A percentile compares a stretch with the other conserved stretches of the same genome.
phyloP scores from a whole-genome alignment of 2,113 vertebrate genomes.

The Neoarius graeffei region DNA sequence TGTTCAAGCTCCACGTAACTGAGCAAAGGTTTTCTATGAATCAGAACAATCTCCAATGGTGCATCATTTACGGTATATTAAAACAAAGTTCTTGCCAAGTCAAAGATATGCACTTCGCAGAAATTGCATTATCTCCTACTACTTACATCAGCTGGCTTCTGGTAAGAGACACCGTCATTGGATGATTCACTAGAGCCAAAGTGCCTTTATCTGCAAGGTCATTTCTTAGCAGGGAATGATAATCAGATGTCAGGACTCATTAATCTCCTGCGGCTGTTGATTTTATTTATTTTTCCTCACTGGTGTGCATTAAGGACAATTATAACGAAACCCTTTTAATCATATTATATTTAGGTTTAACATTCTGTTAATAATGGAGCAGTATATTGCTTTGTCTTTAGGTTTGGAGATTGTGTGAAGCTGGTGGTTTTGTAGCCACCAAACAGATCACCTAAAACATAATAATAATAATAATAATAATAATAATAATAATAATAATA shows the following conservation, averaged over 20 bases:
- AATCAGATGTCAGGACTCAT: constrained; percentile 25
- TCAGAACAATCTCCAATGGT: constrained; percentile 20
- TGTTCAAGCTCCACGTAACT: background rate
- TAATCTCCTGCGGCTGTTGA: background rate
- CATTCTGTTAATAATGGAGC: background rate
- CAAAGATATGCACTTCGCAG: constrained; percentile 52
- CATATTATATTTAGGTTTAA: background rate
- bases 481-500: no score
- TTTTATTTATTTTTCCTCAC: background rate
- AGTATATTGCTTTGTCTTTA: background rate
- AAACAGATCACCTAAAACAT: constrained; percentile 21
- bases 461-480: no score
- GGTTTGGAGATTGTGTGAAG: constrained; percentile 45
- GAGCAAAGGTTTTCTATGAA: constrained; percentile 30
- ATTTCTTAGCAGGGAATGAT: constrained; percentile 32
- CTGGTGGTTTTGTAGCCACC: constrained; percentile 32
- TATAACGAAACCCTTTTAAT: background rate
- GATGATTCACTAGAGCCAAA: constrained; percentile 59
- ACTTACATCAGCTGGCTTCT: constrained; percentile 53
- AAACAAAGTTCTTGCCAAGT: constrained; percentile 51
- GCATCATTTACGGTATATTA: constrained; percentile 59
- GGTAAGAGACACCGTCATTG: constrained; percentile 50
- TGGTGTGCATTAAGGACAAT: background rate
- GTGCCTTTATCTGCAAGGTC: constrained; percentile 50
- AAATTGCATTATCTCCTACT: constrained; percentile 60